These are phyloP conservation scores for Pissodes strobi DNA, from an alignment of 1,140 invertebrate genomes.

Conservation along the genomic window DNA sequence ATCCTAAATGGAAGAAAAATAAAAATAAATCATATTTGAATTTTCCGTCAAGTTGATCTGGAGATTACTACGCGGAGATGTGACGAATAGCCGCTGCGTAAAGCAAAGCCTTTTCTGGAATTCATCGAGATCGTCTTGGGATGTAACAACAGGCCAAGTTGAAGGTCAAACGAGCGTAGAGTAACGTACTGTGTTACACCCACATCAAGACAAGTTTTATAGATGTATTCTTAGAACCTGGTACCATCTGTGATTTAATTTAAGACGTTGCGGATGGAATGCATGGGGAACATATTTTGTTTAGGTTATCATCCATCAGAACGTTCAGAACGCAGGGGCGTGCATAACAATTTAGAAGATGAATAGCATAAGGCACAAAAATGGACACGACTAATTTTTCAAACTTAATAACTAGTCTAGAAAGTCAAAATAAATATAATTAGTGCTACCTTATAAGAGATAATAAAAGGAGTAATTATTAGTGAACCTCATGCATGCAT, in stretches of 20 bases:
- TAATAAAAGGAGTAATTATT: no score
- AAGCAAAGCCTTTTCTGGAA: not conserved
- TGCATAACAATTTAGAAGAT: not conserved
- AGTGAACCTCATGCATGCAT: no score
- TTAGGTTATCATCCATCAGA: constrained; percentile 10
- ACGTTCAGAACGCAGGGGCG: not conserved
- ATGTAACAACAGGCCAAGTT: constrained; percentile 5
- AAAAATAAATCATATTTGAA: no score
- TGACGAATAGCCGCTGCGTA: constrained; percentile 8
- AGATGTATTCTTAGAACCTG: constrained; percentile 15
- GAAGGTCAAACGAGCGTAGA: constrained; percentile 7
- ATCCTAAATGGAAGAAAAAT: no score
- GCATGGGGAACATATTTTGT: not conserved
- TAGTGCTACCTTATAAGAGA: no score
- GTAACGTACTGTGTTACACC: constrained; percentile 1
- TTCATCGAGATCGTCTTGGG: not conserved
- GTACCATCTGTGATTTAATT: constrained; percentile 11
- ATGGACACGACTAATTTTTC: no score
- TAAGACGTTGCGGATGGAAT: not conserved
- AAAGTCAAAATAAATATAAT: no score
- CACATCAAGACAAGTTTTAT: constrained; percentile 3
- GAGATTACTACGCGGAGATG: not conserved
- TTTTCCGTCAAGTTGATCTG: not conserved
- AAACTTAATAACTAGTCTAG: no score
- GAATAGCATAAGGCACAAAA: no score